A percentile compares a stretch with the other conserved stretches of the same genome.
phyloP scores from a whole-genome alignment of 1,140 invertebrate species.

The Mamestra configurata region DNA sequence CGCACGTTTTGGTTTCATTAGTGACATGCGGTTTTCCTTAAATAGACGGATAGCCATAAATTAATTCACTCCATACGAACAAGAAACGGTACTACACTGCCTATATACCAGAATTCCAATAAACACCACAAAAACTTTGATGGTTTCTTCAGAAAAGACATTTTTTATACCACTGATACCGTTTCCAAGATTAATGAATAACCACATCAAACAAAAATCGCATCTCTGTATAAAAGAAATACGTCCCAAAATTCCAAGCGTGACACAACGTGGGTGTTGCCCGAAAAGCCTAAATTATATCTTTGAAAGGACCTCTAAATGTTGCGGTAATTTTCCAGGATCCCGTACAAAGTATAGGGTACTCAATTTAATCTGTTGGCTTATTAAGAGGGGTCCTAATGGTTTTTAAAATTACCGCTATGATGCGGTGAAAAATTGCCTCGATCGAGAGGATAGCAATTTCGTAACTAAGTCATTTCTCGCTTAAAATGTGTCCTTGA shows the following conservation, averaged over 20 bases:
- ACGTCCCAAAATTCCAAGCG: not conserved
- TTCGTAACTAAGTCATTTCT: not conserved
- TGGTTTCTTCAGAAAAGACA: not conserved
- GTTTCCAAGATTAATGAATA: not conserved
- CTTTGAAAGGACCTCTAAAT: not conserved
- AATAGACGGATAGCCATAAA: not conserved
- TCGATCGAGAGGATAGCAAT: not conserved
- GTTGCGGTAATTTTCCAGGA: not conserved
- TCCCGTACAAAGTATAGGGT: not conserved
- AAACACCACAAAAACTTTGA: not conserved
- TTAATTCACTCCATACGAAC: not conserved
- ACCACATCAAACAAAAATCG: not conserved
- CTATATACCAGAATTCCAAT: not conserved
- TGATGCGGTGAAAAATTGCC: not conserved
- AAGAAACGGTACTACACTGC: not conserved
- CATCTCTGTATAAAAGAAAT: not conserved
- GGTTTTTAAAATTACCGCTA: not conserved
- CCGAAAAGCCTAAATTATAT: not conserved
- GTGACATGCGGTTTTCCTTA: constrained; percentile 3
- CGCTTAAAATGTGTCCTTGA: too few species aligned
- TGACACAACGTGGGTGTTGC: not conserved
- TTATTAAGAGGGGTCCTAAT: not conserved
- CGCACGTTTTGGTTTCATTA: constrained; percentile 36
- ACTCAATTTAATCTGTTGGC: not conserved
- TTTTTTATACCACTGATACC: not conserved